These are phyloP conservation scores for Tachina grossa DNA, from an alignment of 2,888 invertebrate genomes.

Conservation along the genomic window DNA sequence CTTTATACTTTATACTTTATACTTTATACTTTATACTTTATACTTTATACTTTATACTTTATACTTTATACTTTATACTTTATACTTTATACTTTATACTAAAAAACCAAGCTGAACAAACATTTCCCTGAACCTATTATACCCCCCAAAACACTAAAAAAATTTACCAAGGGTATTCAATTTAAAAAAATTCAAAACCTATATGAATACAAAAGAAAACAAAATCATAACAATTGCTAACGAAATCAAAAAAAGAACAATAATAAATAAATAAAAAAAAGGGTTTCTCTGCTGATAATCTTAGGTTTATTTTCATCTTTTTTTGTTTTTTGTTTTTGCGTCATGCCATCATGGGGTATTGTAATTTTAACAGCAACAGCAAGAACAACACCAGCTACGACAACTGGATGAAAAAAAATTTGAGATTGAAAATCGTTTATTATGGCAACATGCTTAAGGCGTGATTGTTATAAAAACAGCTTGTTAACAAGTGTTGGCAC, in stretches of 20 bases:
- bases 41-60: no score
- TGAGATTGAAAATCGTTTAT: conserved; percentile 69
- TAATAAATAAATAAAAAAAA: conserved; percentile 18
- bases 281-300: conserved; percentile 52
- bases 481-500: conserved; percentile 81
- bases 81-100: no score
- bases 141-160: neutral
- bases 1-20: no score
- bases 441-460: conserved; percentile 76
- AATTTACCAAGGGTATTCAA: conserved; percentile 26
- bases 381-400: neutral
- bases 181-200: conserved; percentile 46
- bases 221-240: conserved; percentile 66
- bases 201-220: conserved; percentile 68
- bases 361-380: conserved; percentile 38
- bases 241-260: conserved; percentile 4
- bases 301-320: conserved; percentile 45
- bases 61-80: no score
- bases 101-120: neutral
- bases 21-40: no score
- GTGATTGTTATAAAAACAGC: conserved; percentile 77
- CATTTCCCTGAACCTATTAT: conserved; percentile 3
- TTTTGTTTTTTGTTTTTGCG: conserved; percentile 6
- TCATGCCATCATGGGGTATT: conserved; percentile 11
- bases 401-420: conserved; percentile 13